Percentiles rank a stretch among this genome's conserved stretches.
These are phyloP conservation scores for Drosophila lacicola DNA, from an alignment of 2,888 invertebrate species.

Conservation along the genomic window DNA sequence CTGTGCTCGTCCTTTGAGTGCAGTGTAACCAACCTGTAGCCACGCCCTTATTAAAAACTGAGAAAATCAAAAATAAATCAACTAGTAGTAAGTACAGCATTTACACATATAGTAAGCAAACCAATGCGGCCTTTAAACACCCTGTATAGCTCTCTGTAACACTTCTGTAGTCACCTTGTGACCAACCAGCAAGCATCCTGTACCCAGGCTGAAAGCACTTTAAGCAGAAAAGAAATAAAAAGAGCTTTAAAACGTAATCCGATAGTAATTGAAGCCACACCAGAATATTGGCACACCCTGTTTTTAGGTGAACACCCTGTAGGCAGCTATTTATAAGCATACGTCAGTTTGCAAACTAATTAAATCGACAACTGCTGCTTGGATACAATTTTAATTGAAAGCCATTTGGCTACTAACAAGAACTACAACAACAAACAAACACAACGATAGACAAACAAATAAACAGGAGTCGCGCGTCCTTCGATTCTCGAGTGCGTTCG, in stretches of 20 bases:
- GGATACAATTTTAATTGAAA: slow-evolving; percentile 74
- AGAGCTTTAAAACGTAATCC: too few relatives aligned
- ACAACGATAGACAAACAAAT: slow-evolving; percentile 39
- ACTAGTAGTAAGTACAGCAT: neutral
- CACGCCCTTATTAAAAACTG: too few relatives aligned
- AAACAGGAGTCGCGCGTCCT: slow-evolving; percentile 34
- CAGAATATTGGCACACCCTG: slow-evolving; percentile 8
- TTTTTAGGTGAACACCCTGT: slow-evolving; percentile 7
- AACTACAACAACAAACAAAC: slow-evolving; percentile 20
- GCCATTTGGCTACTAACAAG: slow-evolving; percentile 65
- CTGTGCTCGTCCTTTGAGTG: too few relatives aligned
- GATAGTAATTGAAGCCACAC: neutral
- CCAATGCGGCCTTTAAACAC: neutral
- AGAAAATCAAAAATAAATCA: too few relatives aligned
- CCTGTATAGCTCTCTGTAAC: too few relatives aligned
- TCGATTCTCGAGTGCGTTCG: slow-evolving; percentile 3
- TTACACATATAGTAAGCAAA: neutral
- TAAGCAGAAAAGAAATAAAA: too few relatives aligned
- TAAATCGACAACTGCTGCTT: slow-evolving; percentile 70
- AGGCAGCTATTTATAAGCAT: slow-evolving; percentile 23
- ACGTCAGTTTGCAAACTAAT: slow-evolving; percentile 67
- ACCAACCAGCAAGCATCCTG: too few relatives aligned
- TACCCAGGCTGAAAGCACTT: too few relatives aligned
- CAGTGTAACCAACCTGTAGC: neutral
- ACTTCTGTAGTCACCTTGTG: neutral